Evolutionary conservation across 2,888 invertebrate genomes (phyloP).

Genomic region (Nephrotoma guestfalica): DNA sequence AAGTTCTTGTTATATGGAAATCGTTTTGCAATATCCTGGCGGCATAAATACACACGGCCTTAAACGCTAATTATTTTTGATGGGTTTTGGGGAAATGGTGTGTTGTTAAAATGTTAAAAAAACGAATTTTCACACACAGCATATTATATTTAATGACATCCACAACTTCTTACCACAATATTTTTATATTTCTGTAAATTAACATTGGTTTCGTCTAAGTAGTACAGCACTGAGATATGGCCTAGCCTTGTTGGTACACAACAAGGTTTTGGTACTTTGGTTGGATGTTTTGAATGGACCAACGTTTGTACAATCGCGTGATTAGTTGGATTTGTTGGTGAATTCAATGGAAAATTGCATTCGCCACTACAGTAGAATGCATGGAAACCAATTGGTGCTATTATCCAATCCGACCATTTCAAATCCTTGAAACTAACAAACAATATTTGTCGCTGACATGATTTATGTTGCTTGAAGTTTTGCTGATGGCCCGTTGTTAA

Average conservation of each 20-base stretch:
- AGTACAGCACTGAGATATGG: constrained; percentile 80
- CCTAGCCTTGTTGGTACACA: constrained; percentile 85
- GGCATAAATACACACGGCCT: background rate
- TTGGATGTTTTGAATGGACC: constrained; percentile 70
- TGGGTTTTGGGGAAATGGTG: background rate
- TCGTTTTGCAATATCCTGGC: background rate
- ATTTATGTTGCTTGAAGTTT: constrained; percentile 16
- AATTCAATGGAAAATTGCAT: constrained; percentile 84
- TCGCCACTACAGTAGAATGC: constrained; percentile 90
- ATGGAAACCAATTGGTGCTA: constrained; percentile 87
- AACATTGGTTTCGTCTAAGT: constrained; percentile 79
- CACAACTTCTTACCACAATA: constrained; percentile 96
- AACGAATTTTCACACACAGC: background rate
- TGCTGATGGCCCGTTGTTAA: background rate
- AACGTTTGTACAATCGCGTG: constrained; percentile 91
- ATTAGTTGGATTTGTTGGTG: constrained; percentile 91
- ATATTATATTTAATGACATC: constrained; percentile 59
- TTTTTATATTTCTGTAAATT: constrained; percentile 89
- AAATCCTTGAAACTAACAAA: constrained; percentile 87
- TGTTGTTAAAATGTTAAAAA: background rate
- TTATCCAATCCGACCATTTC: constrained; percentile 91
- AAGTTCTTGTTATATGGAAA: background rate
- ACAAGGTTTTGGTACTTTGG: constrained; percentile 74
- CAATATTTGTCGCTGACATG: constrained; percentile 77
- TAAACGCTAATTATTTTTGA: background rate